Conservation (phyloP, 2,797 vertebrate species). For the Hypotaenidia okinawae region DNA sequence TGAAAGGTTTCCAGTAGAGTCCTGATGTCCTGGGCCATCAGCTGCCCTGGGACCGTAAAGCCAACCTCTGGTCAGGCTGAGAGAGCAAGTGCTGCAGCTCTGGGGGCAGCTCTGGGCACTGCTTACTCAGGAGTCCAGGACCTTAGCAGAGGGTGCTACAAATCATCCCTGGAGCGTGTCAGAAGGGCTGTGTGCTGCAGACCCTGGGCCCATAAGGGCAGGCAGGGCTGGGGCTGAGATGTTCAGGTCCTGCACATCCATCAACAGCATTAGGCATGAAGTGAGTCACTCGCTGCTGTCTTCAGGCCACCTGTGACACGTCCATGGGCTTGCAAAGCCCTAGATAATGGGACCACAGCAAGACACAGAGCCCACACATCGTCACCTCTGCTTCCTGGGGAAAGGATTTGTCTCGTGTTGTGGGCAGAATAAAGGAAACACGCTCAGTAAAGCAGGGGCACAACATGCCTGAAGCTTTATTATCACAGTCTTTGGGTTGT, state of each 20-base stretch:
- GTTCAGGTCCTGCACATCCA: not conserved
- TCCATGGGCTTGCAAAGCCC: not conserved
- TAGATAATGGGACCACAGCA: not conserved
- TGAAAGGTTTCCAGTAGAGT: not conserved
- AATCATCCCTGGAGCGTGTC: not conserved
- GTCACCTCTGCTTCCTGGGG: not conserved
- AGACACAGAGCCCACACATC: not conserved
- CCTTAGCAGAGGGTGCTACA: not conserved
- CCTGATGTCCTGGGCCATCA: not conserved
- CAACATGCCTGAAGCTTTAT: not conserved
- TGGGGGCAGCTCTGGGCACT: rapidly evolving
- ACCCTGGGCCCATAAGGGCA: not conserved
- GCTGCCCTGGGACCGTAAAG: not conserved
- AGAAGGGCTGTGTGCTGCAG: not conserved
- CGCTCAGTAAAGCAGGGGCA: not conserved
- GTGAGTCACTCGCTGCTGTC: not conserved
- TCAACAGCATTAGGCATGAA: not conserved
- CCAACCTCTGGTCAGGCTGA: not conserved
- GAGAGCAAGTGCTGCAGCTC: not conserved
- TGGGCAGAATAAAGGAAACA: not conserved
- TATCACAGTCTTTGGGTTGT: not conserved
- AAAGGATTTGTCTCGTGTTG: not conserved
- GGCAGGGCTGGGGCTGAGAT: not conserved
- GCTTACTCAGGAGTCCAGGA: not conserved
- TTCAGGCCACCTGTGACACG: not conserved